Evolutionary conservation across 2,888 invertebrate species (phyloP).

Genomic region (Amphimallon solstitiale): DNA sequence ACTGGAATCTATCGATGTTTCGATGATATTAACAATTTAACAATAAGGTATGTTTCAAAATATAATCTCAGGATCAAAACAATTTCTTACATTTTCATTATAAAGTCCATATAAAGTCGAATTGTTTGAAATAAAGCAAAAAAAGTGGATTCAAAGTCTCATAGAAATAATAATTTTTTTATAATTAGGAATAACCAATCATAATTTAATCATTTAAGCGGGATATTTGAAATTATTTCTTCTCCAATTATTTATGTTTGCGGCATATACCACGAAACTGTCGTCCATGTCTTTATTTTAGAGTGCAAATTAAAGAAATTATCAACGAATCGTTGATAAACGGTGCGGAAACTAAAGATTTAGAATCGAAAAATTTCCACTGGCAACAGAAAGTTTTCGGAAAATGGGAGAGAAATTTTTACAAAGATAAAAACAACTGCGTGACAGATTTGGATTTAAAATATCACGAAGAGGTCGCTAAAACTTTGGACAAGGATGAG

Average conservation of each 20-base stretch:
- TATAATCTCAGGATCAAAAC: too few species aligned
- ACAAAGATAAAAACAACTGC: constrained; percentile 71
- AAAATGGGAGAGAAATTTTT: constrained; percentile 69
- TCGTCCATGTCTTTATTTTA: constrained; percentile 26
- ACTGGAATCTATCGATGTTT: constrained; percentile 66
- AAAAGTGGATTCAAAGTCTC: too few species aligned
- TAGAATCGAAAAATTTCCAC: constrained; percentile 29
- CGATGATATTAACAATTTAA: constrained; percentile 64
- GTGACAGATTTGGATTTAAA: constrained; percentile 69
- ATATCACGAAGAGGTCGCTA: constrained; percentile 64
- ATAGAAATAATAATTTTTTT: too few species aligned
- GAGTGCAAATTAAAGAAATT: constrained; percentile 48
- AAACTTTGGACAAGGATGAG: constrained; percentile 56
- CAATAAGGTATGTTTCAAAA: constrained; percentile 64
- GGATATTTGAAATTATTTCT: too few species aligned
- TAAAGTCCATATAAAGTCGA: too few species aligned
- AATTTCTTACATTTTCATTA: too few species aligned
- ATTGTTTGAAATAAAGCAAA: too few species aligned
- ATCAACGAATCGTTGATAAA: constrained; percentile 9
- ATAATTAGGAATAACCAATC: too few species aligned
- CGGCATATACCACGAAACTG: too few species aligned
- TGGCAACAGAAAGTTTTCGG: constrained; percentile 83
- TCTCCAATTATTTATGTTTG: too few species aligned
- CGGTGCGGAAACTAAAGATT: constrained; percentile 49
- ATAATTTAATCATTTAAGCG: too few species aligned